phyloP scores from a whole-genome alignment of 2,113 vertebrate species.

The Odontophorus gujanensis region DNA sequence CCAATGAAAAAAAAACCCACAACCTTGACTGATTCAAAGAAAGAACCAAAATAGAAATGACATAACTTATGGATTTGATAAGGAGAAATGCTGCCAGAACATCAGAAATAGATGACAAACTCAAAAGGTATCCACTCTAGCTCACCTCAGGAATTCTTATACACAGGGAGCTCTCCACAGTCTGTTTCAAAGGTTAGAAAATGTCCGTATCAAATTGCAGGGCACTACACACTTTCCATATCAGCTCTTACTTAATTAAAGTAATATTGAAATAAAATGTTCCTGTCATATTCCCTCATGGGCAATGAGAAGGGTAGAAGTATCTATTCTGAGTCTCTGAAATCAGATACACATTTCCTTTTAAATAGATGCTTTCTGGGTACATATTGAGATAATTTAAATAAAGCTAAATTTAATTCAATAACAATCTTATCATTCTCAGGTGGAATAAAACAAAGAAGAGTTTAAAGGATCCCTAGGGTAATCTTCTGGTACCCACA shows the following conservation, averaged over 20 bases:
- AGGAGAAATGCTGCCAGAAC: slow-evolving; percentile 14
- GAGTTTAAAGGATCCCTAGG: slow-evolving; percentile 35
- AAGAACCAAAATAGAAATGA: slow-evolving; percentile 50
- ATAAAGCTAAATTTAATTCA: slow-evolving; percentile 54
- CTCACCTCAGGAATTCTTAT: neutral
- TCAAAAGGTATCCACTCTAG: neutral
- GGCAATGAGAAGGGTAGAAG: neutral
- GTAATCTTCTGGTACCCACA: slow-evolving; percentile 27
- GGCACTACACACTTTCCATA: slow-evolving; percentile 26
- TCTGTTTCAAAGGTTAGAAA: slow-evolving; percentile 7
- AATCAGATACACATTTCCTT: slow-evolving; percentile 39
- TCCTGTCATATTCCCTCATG: slow-evolving; percentile 3
- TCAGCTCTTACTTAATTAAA: slow-evolving; percentile 45
- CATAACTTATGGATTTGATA: slow-evolving; percentile 32
- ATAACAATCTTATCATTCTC: slow-evolving; percentile 31
- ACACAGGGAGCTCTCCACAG: neutral
- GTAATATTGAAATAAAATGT: slow-evolving; percentile 37
- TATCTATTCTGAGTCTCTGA: neutral
- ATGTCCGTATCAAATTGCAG: slow-evolving; percentile 28
- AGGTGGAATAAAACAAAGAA: slow-evolving; percentile 55
- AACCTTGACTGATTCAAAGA: slow-evolving; percentile 24
- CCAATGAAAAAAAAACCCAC: neutral
- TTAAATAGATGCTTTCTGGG: slow-evolving; percentile 27
- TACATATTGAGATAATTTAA: slow-evolving; percentile 41
- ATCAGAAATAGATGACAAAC: slow-evolving; percentile 35